Conservation (phyloP, 2,888 invertebrate genomes). For the Cecidostiba fungosa region DNA sequence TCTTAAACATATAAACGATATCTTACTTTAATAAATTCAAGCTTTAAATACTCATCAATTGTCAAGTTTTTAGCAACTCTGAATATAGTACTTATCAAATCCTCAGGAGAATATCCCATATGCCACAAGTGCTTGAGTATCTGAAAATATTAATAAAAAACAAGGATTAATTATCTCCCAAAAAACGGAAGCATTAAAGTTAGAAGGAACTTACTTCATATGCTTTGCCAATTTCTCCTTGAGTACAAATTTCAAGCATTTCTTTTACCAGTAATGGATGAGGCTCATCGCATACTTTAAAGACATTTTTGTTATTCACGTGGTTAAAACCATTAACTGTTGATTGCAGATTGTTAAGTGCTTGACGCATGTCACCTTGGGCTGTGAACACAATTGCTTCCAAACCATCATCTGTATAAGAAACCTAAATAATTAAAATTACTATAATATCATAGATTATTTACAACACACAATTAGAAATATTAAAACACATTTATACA, state of each 20-base stretch:
- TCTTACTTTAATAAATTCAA: conserved; percentile 90
- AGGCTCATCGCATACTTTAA: conserved; percentile 99
- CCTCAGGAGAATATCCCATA: conserved; percentile 97
- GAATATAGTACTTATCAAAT: conserved; percentile 97
- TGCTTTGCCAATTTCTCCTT: conserved; percentile 91
- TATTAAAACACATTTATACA: not conserved
- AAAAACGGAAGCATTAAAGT: not conserved
- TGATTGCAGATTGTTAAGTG: conserved; percentile 97
- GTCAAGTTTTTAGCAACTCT: conserved; percentile 94
- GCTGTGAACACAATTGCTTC: conserved; percentile 99
- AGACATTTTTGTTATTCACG: conserved; percentile 96
- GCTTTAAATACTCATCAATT: conserved; percentile 90
- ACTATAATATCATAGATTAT: not conserved
- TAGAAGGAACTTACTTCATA: conserved; percentile 83
- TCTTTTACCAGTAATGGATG: conserved; percentile 96
- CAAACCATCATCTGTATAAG: conserved; percentile 94
- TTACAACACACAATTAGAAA: not conserved
- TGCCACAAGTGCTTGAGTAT: conserved; percentile 94
- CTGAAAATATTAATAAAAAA: conserved; percentile 77
- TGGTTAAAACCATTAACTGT: conserved; percentile 95
- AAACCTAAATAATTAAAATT: conserved; percentile 81
- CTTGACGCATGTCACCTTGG: conserved; percentile 99
- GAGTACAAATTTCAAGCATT: conserved; percentile 92
- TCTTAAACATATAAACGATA: not conserved
- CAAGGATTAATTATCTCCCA: not conserved